Conservation (phyloP, 2,113 vertebrate species). For the Eupsittula cactorum region DNA sequence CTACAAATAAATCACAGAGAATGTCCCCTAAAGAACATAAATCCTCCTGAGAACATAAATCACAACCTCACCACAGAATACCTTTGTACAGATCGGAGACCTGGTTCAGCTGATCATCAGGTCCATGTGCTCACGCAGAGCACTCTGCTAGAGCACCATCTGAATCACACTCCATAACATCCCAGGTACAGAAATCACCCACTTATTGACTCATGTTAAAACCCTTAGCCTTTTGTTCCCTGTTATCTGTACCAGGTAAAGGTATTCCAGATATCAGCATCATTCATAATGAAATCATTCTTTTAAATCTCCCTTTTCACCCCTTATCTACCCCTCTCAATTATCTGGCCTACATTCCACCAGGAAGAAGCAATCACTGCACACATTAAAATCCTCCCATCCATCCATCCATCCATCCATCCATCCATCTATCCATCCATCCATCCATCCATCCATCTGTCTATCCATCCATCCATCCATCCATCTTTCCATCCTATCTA, state of each 20-base stretch:
- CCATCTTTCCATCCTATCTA: background rate
- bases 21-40: constrained; percentile 5
- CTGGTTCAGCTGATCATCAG: background rate
- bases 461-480: too few species aligned
- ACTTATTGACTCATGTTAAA: background rate
- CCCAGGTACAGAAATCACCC: background rate
- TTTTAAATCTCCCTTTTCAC: background rate
- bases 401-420: background rate
- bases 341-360: background rate
- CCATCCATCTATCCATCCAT: background rate
- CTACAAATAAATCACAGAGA: constrained; percentile 16
- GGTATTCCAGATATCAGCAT: background rate
- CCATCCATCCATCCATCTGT: too few species aligned
- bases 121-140: background rate
- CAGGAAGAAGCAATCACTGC: background rate
- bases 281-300: background rate
- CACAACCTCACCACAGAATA: background rate
- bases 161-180: background rate
- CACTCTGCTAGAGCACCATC: background rate
- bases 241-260: background rate
- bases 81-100: background rate
- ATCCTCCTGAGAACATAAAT: constrained; percentile 29
- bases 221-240: background rate
- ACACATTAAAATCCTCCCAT: background rate
- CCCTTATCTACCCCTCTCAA: background rate